Evolutionary conservation across 1,140 invertebrate genomes (phyloP).

Genomic region (Philotrypesis tridentata): DNA sequence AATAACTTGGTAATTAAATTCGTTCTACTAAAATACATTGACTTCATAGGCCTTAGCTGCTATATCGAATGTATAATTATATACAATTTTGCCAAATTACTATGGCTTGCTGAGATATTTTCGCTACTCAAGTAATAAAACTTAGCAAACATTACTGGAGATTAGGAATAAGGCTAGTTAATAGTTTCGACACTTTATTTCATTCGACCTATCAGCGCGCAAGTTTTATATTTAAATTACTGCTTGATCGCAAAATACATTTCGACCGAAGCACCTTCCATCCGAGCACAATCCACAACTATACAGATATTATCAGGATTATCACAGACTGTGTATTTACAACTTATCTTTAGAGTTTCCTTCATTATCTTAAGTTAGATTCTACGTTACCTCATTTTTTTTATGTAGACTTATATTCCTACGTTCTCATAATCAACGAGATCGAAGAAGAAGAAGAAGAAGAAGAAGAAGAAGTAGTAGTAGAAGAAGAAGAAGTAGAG

Average conservation of each 20-base stretch:
- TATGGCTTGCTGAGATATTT: slow-evolving; percentile 47
- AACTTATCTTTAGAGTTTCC: slow-evolving; percentile 66
- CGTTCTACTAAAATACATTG: slow-evolving; percentile 70
- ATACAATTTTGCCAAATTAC: slow-evolving; percentile 58
- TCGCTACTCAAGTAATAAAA: slow-evolving; percentile 49
- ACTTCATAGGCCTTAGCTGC: slow-evolving; percentile 69
- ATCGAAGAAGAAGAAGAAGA: slow-evolving; percentile 46
- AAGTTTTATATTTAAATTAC: slow-evolving; percentile 47
- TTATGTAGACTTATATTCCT: slow-evolving; percentile 38
- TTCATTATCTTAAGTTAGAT: slow-evolving; percentile 54
- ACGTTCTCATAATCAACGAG: slow-evolving; percentile 45
- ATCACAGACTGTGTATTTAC: slow-evolving; percentile 75
- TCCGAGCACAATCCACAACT: slow-evolving; percentile 58
- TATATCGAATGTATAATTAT: slow-evolving; percentile 62
- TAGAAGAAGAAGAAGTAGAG: slow-evolving; percentile 32
- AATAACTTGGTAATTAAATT: slow-evolving; percentile 66
- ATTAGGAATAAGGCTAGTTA: slow-evolving; percentile 47
- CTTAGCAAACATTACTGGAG: slow-evolving; percentile 45
- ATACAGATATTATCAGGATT: slow-evolving; percentile 71
- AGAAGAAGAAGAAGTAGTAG: slow-evolving; percentile 31
- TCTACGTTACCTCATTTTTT: slow-evolving; percentile 49
- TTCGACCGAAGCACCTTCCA: slow-evolving; percentile 37
- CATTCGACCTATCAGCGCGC: slow-evolving; percentile 34
- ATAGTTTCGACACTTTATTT: slow-evolving; percentile 38
- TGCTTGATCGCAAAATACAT: slow-evolving; percentile 37